Evolutionary conservation across 2,888 invertebrate species (phyloP).

Genomic region (Unio delphinus): DNA sequence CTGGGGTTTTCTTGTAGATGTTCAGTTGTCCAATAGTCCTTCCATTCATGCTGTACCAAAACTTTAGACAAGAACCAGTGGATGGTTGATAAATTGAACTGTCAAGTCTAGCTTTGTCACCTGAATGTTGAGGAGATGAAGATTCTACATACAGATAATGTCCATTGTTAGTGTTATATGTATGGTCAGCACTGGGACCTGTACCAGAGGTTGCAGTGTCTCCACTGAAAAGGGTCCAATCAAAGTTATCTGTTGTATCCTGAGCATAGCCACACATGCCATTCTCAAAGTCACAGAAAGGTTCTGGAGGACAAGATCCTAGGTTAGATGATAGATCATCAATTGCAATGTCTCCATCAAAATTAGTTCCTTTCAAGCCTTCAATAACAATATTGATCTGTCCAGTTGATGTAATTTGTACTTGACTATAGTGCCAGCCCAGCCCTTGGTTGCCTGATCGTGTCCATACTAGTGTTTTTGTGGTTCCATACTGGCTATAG

Average conservation of each 20-base stretch:
- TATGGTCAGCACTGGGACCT: conserved; percentile 64
- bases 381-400: conserved; percentile 49
- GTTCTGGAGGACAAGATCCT: conserved; percentile 45
- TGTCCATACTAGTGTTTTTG: conserved; percentile 43
- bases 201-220: conserved; percentile 44
- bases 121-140: conserved; percentile 44
- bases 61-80: conserved; percentile 57
- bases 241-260: conserved; percentile 52
- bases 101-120: conserved; percentile 57
- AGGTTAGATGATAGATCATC: conserved; percentile 53
- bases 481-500: conserved; percentile 30
- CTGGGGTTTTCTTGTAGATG: conserved; percentile 40
- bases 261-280: conserved; percentile 59
- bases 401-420: conserved; percentile 43
- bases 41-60: conserved; percentile 68
- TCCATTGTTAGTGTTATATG: conserved; percentile 54
- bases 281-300: conserved; percentile 59
- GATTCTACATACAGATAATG: conserved; percentile 64
- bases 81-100: conserved; percentile 48
- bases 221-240: conserved; percentile 53
- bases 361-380: conserved; percentile 48
- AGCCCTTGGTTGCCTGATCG: conserved; percentile 57
- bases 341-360: conserved; percentile 54
- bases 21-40: conserved; percentile 48
- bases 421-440: conserved; percentile 60